Base-by-base conservation (phyloP, 2,113 vertebrate species). In the Galemys pyrenaicus region DNA sequence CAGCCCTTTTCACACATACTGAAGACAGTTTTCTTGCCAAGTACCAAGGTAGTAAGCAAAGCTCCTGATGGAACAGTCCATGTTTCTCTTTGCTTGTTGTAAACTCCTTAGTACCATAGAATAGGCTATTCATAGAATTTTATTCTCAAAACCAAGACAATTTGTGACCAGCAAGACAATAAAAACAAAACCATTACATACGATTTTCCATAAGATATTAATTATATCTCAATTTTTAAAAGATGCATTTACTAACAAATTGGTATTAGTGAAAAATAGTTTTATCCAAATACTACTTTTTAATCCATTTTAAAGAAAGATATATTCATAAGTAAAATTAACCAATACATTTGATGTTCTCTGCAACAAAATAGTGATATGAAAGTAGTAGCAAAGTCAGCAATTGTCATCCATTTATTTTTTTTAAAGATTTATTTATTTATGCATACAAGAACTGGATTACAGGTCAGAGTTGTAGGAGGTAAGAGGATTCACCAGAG, bases 1-100 rank as follows among this genome's bases (percentile, higher is more conserved):
- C 8, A n/a, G 6, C 17, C 11, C 15, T 67, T 73, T 44, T 9
- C n/a, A 3, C 13, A 22, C 0, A 0, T 10, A 82, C 8, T 15
- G 26, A 54, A 2, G 11, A 3, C 3, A 39, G 30, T 39, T 71
- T 9, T 46, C 26, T 51, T 35, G 17, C 4, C 17, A 70, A 70
- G 13, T 6, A 26, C 0, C 3, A 17, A 28, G n/a, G 22, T 41
- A 56, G 15, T 46, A 62, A 62, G 24, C n/a, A 77, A 39, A 7
- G 17, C 0, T 4, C 6, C 10, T 13, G 9, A 28, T 1, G 65
- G 30, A 56, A 44, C 6, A 44, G 84, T 49, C 30, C 78, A 51
- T 6, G 11, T 8, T 32, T 32, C 30, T 12, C 8, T 81, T 39
- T 10, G 16, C 15, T 11, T 54, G 15, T 71, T 64, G 37, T 30